Percentiles rank a stretch among this genome's conserved stretches.
phyloP scores from a whole-genome alignment of 2,888 invertebrate genomes.

The Folsomia candida region DNA sequence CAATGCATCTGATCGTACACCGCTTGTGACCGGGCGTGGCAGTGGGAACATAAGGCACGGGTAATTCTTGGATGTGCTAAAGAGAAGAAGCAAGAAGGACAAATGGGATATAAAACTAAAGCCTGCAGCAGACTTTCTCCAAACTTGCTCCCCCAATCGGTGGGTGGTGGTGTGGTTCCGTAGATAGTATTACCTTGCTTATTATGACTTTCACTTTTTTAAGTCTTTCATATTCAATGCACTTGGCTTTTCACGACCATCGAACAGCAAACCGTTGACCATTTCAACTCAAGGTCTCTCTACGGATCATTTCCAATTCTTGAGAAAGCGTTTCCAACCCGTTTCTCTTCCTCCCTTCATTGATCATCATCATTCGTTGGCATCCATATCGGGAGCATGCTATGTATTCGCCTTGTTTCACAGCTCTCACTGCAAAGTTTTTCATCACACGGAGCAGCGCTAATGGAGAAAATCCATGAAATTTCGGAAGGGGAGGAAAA shows the following conservation, averaged over 20 bases:
- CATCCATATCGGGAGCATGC: background rate
- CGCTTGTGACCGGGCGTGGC: background rate
- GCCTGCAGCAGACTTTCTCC: background rate
- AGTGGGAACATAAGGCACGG: background rate
- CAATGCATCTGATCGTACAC: too few relatives aligned
- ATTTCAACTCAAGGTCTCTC: background rate
- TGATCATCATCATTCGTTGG: background rate
- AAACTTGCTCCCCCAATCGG: background rate
- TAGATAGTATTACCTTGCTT: background rate
- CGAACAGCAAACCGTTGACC: background rate
- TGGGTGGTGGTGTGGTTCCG: background rate
- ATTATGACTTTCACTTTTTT: slow-evolving; percentile 11
- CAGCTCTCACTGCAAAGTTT: background rate
- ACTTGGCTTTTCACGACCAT: slow-evolving; percentile 14
- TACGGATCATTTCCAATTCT: slow-evolving; percentile 1
- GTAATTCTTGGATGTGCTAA: background rate
- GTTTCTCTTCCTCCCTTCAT: background rate
- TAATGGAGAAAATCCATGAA: too few relatives aligned
- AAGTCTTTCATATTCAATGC: slow-evolving; percentile 14
- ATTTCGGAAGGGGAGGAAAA: background rate
- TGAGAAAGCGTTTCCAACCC: background rate
- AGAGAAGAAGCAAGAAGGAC: slow-evolving; percentile 1
- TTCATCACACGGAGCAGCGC: too few relatives aligned
- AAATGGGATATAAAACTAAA: slow-evolving; percentile 18
- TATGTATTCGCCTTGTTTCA: background rate